These are phyloP conservation scores for Chymomyza amoena DNA, from an alignment of 2,888 invertebrate species.

Conservation along the genomic window DNA sequence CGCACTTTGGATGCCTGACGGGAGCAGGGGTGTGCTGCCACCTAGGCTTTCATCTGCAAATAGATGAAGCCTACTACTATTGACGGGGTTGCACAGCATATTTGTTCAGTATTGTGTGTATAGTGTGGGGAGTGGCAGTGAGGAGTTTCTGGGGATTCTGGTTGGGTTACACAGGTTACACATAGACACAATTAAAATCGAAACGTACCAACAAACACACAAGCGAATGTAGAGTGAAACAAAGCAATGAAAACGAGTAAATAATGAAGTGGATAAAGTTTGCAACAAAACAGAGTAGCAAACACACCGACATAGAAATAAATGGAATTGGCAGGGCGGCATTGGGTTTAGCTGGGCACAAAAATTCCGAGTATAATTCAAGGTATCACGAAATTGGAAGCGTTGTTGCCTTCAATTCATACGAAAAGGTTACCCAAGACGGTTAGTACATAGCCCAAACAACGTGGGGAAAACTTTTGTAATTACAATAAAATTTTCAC, in stretches of 20 bases:
- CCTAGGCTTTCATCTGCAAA: neutral
- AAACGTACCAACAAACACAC: constrained; percentile 47
- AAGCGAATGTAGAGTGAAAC: constrained; percentile 51
- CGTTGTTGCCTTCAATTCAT: constrained; percentile 19
- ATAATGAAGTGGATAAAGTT: constrained; percentile 72
- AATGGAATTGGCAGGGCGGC: constrained; percentile 11
- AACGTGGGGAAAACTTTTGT: constrained; percentile 66
- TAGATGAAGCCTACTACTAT: neutral
- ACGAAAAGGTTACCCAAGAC: constrained; percentile 18
- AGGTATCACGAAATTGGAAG: constrained; percentile 51
- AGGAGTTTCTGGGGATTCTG: neutral
- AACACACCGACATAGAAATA: constrained; percentile 1
- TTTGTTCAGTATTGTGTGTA: neutral
- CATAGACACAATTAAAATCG: constrained; percentile 65
- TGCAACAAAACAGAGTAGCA: constrained; percentile 33
- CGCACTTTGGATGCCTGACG: constrained; percentile 31
- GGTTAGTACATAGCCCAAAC: constrained; percentile 27
- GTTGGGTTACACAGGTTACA: constrained; percentile 15
- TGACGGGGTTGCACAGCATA: neutral
- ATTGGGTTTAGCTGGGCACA: constrained; percentile 18
- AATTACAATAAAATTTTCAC: constrained; percentile 72
- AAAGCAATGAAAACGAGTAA: constrained; percentile 69
- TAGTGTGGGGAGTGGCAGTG: neutral
- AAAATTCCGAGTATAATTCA: constrained; percentile 61
- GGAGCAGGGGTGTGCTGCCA: neutral